Percentiles rank a stretch among this genome's conserved stretches.
These are phyloP conservation scores for Trididemnum miniatum DNA, from an alignment of 23 tunicate species.

Conservation along the genomic window DNA sequence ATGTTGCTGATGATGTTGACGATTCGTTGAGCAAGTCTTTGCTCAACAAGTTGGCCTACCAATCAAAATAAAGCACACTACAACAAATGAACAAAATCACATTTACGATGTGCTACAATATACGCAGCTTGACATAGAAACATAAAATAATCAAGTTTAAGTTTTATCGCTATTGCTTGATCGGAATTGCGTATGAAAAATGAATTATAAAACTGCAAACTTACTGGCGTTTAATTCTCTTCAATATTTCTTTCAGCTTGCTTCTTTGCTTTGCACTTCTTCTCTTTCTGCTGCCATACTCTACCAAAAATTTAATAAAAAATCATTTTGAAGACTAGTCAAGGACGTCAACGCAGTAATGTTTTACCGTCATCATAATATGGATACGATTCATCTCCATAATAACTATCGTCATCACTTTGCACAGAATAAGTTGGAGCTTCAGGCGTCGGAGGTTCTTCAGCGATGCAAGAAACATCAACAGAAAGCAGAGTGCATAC, in stretches of 20 bases:
- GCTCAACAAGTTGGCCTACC: too few relatives aligned
- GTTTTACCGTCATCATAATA: neutral
- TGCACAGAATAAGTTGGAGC: neutral
- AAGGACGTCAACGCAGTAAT: neutral
- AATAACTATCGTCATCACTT: constrained; percentile 11
- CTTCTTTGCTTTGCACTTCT: neutral
- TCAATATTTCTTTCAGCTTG: neutral
- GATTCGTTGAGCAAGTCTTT: too few relatives aligned
- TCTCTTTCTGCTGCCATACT: neutral
- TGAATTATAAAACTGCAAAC: neutral
- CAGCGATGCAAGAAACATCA: constrained; percentile 37
- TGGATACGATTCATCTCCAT: neutral
- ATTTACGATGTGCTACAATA: too few relatives aligned
- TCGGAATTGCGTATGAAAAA: too few relatives aligned
- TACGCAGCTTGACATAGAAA: too few relatives aligned
- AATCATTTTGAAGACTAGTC: neutral
- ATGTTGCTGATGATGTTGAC: too few relatives aligned
- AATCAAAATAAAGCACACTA: too few relatives aligned
- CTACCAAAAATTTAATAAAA: neutral
- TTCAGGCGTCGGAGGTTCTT: constrained; percentile 18
- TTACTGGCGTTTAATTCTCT: constrained; percentile 13
- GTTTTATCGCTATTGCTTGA: too few relatives aligned
- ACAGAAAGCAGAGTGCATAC: constrained; percentile 45
- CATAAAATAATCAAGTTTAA: too few relatives aligned
- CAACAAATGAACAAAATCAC: too few relatives aligned